Evolutionary conservation across 2,797 vertebrate genomes (phyloP), one percentile per base, ranked within the genome.

Genomic region (Protonibea diacanthus): DNA sequence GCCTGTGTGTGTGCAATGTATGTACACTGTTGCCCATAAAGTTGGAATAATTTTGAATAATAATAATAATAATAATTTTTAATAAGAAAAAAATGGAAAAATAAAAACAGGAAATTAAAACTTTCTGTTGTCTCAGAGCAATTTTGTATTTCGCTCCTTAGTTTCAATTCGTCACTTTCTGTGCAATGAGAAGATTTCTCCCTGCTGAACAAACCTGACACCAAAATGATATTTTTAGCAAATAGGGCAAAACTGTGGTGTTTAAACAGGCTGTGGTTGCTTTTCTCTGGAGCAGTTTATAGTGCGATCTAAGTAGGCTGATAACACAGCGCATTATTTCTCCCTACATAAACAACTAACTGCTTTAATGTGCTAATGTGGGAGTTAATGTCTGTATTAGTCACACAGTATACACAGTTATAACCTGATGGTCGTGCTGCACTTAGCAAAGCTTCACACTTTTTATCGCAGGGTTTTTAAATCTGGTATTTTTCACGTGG

Each of bases 151-250:
- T 64, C 2, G 12, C 40, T 63, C 53, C 21, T 20, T 1, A 44
- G 25, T 67, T 60, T 78, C 47, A 73, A 59, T 64, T 52, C 65
- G 51, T 65, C 61, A 23, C 51, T 68, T 79, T n/a, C 21, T 80
- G 65, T 58, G 55, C 21, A 25, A 44, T 51, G 77, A 51, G 20
- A 42, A 38, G 47, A 57, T 51, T 18, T 10, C 42, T 17, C 58
- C 59, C 57, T n/a, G 48, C 65, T 74, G 66, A 77, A 61, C 62
- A 71, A 49, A 77, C 67, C 66, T 73, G 81, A 12, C 67, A 74
- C 29, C 58, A 61, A 71, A 52, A 59, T 65, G 40, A 14, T 82
- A 82, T 89, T 86, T 89, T 86, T 88, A 87, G 85, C 57, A 85
- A 89, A 83, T 77, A 83, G 73, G 78, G 40, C 83, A 83, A 80